phyloP scores from a whole-genome alignment of 2,113 vertebrate species.

The Dipodomys stephensi region DNA sequence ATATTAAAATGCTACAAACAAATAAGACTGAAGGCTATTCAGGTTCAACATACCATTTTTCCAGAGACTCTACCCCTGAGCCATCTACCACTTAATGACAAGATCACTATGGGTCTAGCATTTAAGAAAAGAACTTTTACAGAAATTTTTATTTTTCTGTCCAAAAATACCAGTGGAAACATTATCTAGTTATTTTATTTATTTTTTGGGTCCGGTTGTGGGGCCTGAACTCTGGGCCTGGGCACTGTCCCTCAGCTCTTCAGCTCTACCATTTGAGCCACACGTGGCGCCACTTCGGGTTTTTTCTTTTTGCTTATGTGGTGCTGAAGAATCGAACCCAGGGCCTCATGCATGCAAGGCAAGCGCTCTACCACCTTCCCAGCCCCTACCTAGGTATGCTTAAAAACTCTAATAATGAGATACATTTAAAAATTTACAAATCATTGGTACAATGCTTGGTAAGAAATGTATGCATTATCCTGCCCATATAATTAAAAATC shows the following conservation, averaged over 20 bases:
- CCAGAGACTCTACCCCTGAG: background rate
- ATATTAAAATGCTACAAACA: background rate
- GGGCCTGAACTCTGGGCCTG: no score
- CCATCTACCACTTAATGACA: background rate
- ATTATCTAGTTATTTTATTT: background rate
- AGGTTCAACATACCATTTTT: background rate
- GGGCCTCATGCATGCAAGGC: no score
- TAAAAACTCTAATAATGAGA: background rate
- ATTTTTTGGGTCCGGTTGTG: no score
- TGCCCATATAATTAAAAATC: background rate
- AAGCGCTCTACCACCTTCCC: no score
- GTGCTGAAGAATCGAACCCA: no score
- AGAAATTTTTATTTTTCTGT: constrained; percentile 8
- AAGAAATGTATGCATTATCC: no score
- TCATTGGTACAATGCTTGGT: background rate
- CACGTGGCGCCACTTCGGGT: no score
- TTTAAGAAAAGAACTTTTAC: constrained; percentile 13
- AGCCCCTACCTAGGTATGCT: background rate
- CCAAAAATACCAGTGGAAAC: background rate
- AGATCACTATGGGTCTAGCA: background rate
- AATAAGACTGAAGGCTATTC: background rate
- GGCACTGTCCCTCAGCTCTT: no score
- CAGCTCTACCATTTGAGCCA: no score
- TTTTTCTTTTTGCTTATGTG: no score
- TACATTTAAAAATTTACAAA: constrained; percentile 4